phyloP scores from a whole-genome alignment of 2,888 invertebrate species.

The Drosophila prolongata region DNA sequence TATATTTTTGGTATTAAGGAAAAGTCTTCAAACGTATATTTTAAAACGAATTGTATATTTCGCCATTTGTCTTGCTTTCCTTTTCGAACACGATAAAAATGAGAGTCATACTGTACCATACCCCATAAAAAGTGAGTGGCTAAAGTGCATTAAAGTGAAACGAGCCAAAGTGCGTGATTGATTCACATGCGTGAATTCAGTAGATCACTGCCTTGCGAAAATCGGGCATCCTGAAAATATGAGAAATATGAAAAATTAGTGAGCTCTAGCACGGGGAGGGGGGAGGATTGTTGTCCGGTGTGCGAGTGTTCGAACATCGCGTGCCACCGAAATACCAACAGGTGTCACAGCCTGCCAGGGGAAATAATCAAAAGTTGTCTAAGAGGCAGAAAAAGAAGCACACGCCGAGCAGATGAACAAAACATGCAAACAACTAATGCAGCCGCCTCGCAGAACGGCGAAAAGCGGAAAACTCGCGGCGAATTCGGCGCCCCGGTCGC shows the following conservation, averaged over 20 bases:
- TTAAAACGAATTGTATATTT: too few species aligned
- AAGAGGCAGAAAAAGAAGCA: constrained; percentile 41
- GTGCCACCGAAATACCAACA: constrained; percentile 66
- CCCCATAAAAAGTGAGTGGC: constrained; percentile 1
- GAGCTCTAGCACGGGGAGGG: not conserved
- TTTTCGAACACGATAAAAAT: too few species aligned
- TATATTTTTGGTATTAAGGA: too few species aligned
- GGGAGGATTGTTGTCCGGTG: not conserved
- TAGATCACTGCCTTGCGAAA: constrained; percentile 24
- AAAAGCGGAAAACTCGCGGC: constrained; percentile 27
- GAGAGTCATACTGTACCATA: not conserved
- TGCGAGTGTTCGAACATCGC: constrained; percentile 59
- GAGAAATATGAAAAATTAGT: constrained; percentile 22
- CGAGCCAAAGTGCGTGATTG: constrained; percentile 24
- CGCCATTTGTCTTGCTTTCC: too few species aligned
- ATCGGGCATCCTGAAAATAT: constrained; percentile 11
- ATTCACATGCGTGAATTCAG: constrained; percentile 2
- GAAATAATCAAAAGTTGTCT: constrained; percentile 55
- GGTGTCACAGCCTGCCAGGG: constrained; percentile 63
- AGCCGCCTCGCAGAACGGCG: constrained; percentile 29
- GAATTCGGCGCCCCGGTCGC: constrained; percentile 16
- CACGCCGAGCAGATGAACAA: constrained; percentile 36
- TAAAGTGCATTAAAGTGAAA: constrained; percentile 11
- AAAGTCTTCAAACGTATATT: too few species aligned
- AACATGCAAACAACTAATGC: constrained; percentile 48